phyloP scores from a whole-genome alignment of 2,797 vertebrate genomes.

The Hoplostethus mediterraneus region DNA sequence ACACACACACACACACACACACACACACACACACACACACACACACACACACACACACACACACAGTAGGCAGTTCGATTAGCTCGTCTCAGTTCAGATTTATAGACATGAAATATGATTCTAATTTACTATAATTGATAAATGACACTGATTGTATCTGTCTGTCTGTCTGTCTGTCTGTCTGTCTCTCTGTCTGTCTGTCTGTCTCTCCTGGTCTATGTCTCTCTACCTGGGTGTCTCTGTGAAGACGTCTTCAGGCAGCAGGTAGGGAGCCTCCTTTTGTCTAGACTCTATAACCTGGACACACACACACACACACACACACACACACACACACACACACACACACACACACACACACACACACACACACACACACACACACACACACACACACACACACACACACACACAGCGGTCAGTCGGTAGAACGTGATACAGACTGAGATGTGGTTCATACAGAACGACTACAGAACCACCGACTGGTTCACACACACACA shows the following conservation, averaged over 20 bases:
- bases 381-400: not conserved
- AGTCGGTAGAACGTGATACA: no score
- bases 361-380: not conserved
- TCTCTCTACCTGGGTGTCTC: slow-evolving; percentile 84
- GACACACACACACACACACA: slow-evolving; percentile 31
- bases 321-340: not conserved
- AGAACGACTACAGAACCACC: no score
- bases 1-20: not conserved
- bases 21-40: slow-evolving; percentile 28
- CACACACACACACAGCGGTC: no score
- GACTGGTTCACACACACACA: not conserved
- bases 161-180: no score
- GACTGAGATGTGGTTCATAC: no score
- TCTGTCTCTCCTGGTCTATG: no score
- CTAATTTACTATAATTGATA: no score
- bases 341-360: slow-evolving; percentile 19
- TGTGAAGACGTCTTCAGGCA: slow-evolving; percentile 87
- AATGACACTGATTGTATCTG: no score
- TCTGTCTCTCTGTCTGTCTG: no score
- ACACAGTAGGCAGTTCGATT: no score
- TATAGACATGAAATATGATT: no score
- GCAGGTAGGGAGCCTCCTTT: slow-evolving; percentile 84
- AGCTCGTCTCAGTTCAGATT: no score
- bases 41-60: slow-evolving; percentile 7
- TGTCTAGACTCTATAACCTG: slow-evolving; percentile 90